A percentile compares a stretch with the other conserved stretches of the same genome.
These are phyloP conservation scores for Caenorhabditis sp. DNA, from an alignment of 2,888 invertebrate species.

Conservation along the genomic window DNA sequence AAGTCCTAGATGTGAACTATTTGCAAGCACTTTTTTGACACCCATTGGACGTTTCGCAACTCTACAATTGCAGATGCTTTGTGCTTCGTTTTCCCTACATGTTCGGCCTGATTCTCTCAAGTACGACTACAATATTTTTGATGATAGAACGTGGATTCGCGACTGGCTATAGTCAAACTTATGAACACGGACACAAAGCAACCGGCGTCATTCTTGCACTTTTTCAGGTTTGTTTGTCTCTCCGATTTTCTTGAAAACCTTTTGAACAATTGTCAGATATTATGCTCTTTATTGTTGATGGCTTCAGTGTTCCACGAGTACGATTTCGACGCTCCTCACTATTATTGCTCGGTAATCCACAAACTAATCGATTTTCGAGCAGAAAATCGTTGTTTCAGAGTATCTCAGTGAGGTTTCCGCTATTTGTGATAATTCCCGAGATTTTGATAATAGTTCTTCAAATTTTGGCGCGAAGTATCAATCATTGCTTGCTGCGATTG, in stretches of 20 bases:
- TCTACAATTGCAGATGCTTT: conserved; percentile 20
- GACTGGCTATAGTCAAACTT: conserved; percentile 31
- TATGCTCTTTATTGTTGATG: conserved; percentile 39
- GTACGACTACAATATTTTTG: conserved; percentile 38
- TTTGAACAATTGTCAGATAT: conserved; percentile 3
- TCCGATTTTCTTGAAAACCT: no score
- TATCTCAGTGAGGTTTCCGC: conserved; percentile 31
- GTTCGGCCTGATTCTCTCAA: conserved; percentile 37
- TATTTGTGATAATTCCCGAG: conserved; percentile 51
- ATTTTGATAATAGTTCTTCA: conserved; percentile 40
- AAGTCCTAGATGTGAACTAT: no score
- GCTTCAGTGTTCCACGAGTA: conserved; percentile 48
- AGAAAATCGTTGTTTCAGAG: conserved; percentile 31
- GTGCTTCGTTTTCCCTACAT: conserved; percentile 40
- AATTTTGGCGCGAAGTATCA: conserved; percentile 25
- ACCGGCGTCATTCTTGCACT: conserved; percentile 12
- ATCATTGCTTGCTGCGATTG: conserved; percentile 18
- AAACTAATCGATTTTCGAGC: neutral
- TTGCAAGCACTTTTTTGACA: no score
- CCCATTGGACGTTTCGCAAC: no score
- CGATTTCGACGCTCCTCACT: conserved; percentile 47
- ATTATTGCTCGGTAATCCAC: conserved; percentile 45
- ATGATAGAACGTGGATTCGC: conserved; percentile 47
- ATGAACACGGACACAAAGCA: conserved; percentile 29
- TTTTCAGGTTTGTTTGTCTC: conserved; percentile 13